phyloP scores from a whole-genome alignment of 2,113 vertebrate species.

The Nothoprocta perdicaria region DNA sequence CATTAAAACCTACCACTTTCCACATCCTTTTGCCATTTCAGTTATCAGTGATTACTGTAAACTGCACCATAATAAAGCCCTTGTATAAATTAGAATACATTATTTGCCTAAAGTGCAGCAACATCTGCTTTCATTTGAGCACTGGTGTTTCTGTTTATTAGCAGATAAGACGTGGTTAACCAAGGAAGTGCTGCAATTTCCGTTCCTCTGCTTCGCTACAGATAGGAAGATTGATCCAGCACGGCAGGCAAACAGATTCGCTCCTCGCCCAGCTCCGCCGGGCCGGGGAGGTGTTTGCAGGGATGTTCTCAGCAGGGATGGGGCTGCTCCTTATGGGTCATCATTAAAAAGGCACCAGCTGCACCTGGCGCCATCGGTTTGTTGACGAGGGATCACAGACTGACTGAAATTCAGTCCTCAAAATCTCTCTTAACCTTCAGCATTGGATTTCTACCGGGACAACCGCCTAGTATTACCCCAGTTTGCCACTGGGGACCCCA shows the following conservation, averaged over 20 bases:
- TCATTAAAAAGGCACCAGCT: neutral
- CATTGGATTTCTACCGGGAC: neutral
- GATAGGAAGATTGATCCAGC: neutral
- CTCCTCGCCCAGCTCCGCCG: neutral
- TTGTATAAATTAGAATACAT: neutral
- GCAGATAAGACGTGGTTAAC: neutral
- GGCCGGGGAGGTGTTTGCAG: neutral
- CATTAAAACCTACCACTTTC: neutral
- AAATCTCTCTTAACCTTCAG: neutral
- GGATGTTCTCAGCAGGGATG: neutral
- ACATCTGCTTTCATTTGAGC: slow-evolving; percentile 6
- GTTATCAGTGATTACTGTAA: neutral
- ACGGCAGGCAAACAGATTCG: neutral
- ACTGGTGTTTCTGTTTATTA: neutral
- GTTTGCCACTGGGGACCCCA: neutral
- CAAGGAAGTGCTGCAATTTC: neutral
- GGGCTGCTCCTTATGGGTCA: neutral
- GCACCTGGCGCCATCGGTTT: neutral
- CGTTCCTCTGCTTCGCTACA: neutral
- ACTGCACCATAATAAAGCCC: neutral
- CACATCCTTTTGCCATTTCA: neutral
- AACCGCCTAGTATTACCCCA: neutral
- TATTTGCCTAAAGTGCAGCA: neutral
- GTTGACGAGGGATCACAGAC: neutral
- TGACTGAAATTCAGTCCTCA: neutral